Percentiles rank a stretch among this genome's conserved stretches.
Conservation (phyloP, 2,113 vertebrate species). For the Heterotilapia buettikoferi region DNA sequence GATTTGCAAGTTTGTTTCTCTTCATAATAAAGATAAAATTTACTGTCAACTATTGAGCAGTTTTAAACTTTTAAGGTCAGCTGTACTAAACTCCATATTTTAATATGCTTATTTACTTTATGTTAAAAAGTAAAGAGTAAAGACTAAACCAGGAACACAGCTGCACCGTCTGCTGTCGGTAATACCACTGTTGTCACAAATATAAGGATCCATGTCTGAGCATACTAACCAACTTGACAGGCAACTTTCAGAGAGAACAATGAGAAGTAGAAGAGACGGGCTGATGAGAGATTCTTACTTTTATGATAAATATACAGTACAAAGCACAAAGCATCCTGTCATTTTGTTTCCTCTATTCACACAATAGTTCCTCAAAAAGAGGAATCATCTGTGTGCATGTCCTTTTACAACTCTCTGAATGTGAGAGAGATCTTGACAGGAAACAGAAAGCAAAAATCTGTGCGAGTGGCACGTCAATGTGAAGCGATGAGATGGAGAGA, state of each 20-base stretch:
- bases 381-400: conserved; percentile 46
- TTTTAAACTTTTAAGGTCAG: background rate
- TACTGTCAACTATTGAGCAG: background rate
- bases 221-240: background rate
- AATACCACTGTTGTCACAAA: background rate
- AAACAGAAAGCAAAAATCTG: conserved; percentile 41
- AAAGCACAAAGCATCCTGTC: conserved; percentile 21
- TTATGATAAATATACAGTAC: background rate
- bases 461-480: background rate
- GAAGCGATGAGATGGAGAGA: conserved; percentile 38
- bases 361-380: conserved; percentile 43
- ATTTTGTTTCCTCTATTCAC: conserved; percentile 25
- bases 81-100: background rate
- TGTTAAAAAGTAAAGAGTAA: background rate
- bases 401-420: conserved; percentile 21
- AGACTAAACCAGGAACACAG: background rate
- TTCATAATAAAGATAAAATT: background rate
- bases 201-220: background rate
- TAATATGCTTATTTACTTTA: background rate
- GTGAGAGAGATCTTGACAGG: conserved; percentile 53
- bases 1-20: background rate
- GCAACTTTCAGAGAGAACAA: background rate
- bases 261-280: background rate
- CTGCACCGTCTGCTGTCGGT: background rate
- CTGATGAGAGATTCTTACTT: background rate